phyloP scores from a whole-genome alignment of 2,888 invertebrate genomes.

The Archips crataeganus region DNA sequence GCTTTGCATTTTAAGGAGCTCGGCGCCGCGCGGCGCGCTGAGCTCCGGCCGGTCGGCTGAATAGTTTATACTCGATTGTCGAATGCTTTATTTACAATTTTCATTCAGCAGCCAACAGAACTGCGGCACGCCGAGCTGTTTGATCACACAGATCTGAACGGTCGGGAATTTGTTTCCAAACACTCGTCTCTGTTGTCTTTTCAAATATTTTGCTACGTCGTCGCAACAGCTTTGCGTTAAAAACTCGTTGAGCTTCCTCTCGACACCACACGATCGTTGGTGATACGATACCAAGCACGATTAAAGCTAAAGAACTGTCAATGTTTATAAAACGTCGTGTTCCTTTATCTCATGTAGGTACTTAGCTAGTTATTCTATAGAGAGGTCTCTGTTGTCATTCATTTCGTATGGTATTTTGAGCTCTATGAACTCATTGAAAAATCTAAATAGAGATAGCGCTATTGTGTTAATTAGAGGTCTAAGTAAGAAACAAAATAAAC shows the following conservation, averaged over 20 bases:
- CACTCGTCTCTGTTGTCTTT: constrained; percentile 9
- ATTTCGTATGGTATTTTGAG: too few species aligned
- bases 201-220: constrained; percentile 12
- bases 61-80: constrained; percentile 32
- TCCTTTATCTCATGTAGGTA: too few species aligned
- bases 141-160: constrained; percentile 35
- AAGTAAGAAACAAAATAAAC: too few species aligned
- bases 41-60: background rate
- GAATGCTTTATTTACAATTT: constrained; percentile 39
- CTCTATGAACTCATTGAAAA: too few species aligned
- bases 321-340: too few species aligned
- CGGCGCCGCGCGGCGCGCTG: background rate
- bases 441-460: too few species aligned
- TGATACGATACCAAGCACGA: background rate
- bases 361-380: too few species aligned
- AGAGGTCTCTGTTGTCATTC: too few species aligned
- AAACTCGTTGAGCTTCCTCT: background rate
- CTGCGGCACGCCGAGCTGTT: constrained; percentile 5
- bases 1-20: constrained; percentile 38
- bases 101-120: constrained; percentile 33
- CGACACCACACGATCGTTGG: background rate
- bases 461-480: too few species aligned
- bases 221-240: background rate
- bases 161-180: constrained; percentile 4
- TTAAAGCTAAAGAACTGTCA: too few species aligned